Percentiles rank a stretch among this genome's conserved stretches.
These are phyloP conservation scores for Brachypterus glaber DNA, from an alignment of 2,888 invertebrate genomes.

Conservation along the genomic window DNA sequence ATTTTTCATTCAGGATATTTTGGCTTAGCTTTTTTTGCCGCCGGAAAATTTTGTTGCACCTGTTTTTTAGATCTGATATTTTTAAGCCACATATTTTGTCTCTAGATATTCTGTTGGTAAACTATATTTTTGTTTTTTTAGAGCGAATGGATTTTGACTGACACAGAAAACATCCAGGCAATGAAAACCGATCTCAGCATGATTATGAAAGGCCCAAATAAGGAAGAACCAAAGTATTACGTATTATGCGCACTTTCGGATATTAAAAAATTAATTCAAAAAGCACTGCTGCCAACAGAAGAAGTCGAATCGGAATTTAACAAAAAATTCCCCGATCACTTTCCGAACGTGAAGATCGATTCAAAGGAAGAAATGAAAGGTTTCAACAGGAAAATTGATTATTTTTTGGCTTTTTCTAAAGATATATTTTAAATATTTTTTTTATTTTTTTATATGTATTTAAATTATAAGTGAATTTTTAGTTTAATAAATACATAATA, in stretches of 20 bases:
- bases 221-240: constrained; percentile 47
- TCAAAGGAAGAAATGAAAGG: constrained; percentile 47
- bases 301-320: constrained; percentile 36
- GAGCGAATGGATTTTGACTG: constrained; percentile 49
- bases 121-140: constrained; percentile 29
- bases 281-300: constrained; percentile 37
- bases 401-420: constrained; percentile 58
- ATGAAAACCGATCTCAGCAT: constrained; percentile 53
- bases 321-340: constrained; percentile 47
- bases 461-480: too few species aligned
- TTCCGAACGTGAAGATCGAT: constrained; percentile 43
- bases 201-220: constrained; percentile 53
- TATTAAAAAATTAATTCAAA: constrained; percentile 45
- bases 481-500: too few species aligned
- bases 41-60: too few species aligned
- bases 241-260: constrained; percentile 60
- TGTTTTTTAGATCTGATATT: background rate
- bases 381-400: constrained; percentile 59
- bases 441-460: too few species aligned
- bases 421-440: too few species aligned
- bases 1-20: too few species aligned
- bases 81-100: constrained; percentile 2
- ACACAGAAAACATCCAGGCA: constrained; percentile 46
- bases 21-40: too few species aligned
- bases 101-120: background rate